Evolutionary conservation across 1,140 invertebrate species (phyloP).

Genomic region (Aphelinus certus): DNA sequence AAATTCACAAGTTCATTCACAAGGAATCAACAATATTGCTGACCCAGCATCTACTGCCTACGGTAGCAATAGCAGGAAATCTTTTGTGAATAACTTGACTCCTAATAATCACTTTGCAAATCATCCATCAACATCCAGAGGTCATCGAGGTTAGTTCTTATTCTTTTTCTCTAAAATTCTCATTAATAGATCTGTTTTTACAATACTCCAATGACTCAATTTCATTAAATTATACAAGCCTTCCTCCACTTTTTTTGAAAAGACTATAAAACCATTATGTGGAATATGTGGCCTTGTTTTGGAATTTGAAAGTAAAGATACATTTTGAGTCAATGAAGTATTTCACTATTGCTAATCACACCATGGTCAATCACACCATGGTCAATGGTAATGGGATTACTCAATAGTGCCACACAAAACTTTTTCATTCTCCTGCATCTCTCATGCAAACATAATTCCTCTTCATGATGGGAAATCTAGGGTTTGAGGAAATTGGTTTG

Average conservation of each 20-base stretch:
- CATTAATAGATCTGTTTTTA: conserved; percentile 4
- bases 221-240: not conserved
- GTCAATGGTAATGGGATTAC: conserved; percentile 26
- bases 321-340: conserved; percentile 1
- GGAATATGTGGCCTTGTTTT: too few species aligned
- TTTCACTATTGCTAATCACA: not conserved
- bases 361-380: not conserved
- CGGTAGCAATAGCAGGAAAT: conserved; percentile 49
- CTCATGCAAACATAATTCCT: conserved; percentile 31
- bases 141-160: conserved; percentile 56
- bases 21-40: conserved; percentile 45
- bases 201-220: conserved; percentile 21
- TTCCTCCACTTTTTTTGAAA: too few species aligned
- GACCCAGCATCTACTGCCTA: conserved; percentile 50
- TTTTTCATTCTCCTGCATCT: conserved; percentile 29
- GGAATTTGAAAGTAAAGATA: not conserved
- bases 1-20: conserved; percentile 52
- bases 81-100: conserved; percentile 49
- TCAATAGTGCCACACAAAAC: conserved; percentile 9
- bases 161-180: conserved; percentile 26
- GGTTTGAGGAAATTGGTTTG: conserved; percentile 31
- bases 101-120: conserved; percentile 52
- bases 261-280: too few species aligned
- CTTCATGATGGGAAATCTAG: conserved; percentile 20
- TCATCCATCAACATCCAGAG: conserved; percentile 62